Conservation (phyloP, 2,888 invertebrate genomes). For the Leptinotarsa rubiginosa region DNA sequence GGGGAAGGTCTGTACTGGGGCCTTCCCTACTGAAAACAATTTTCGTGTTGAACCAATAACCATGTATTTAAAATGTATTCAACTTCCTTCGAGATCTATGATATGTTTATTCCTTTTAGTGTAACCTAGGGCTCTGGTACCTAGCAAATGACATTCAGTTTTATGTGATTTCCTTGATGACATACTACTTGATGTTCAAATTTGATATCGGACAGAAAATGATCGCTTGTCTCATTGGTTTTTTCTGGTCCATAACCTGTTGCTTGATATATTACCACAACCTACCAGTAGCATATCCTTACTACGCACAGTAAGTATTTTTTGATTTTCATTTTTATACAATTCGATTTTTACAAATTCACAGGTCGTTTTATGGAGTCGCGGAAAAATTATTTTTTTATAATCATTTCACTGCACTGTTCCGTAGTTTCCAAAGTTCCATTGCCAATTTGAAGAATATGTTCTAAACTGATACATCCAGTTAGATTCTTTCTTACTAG, state of each 20-base stretch:
- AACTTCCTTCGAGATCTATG: not conserved
- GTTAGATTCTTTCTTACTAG: too few relatives aligned
- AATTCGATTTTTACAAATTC: not conserved
- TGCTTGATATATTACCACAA: conserved; percentile 15
- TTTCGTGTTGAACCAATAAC: too few relatives aligned
- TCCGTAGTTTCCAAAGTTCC: too few relatives aligned
- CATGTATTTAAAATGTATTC: too few relatives aligned
- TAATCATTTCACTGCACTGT: too few relatives aligned
- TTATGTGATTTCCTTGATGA: not conserved
- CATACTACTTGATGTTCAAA: conserved; percentile 25
- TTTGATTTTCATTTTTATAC: not conserved
- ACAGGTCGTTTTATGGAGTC: not conserved
- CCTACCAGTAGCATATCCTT: not conserved
- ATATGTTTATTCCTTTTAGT: conserved; percentile 23
- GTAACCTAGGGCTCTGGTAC: conserved; percentile 27
- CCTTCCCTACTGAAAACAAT: too few relatives aligned
- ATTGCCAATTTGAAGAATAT: too few relatives aligned
- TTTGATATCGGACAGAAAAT: not conserved
- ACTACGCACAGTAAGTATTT: not conserved
- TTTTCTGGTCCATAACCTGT: not conserved
- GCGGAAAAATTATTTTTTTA: not conserved
- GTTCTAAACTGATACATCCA: too few relatives aligned
- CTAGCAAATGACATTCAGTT: conserved; percentile 23
- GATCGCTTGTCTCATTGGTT: not conserved
- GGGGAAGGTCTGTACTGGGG: too few relatives aligned